Conservation (phyloP, 2,888 invertebrate genomes). For the Aporophyla lueneburgensis region DNA sequence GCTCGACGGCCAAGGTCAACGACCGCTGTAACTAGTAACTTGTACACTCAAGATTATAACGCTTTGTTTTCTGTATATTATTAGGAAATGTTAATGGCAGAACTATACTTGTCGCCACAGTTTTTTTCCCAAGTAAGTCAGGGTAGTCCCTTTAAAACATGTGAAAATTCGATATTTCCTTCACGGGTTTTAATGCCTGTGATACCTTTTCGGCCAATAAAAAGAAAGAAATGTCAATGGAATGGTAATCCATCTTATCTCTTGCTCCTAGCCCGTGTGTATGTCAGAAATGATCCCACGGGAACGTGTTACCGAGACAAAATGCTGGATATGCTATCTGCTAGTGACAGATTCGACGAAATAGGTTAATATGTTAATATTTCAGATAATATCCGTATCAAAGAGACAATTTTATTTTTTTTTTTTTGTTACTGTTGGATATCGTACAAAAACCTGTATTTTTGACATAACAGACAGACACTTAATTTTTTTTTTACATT, state of each 20-base stretch:
- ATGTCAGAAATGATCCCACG: no score
- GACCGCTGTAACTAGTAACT: slow-evolving; percentile 52
- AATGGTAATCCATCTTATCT: not conserved
- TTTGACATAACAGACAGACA: no score
- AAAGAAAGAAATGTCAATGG: no score
- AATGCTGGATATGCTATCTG: no score
- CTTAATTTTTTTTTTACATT: no score
- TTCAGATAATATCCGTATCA: no score
- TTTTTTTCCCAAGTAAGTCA: not conserved
- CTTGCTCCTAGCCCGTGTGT: not conserved
- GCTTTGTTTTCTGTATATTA: slow-evolving; percentile 23
- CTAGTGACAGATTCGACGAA: no score
- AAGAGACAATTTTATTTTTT: no score
- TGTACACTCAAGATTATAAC: slow-evolving; percentile 25
- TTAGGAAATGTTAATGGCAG: not conserved
- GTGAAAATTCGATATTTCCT: not conserved
- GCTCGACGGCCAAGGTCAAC: slow-evolving; percentile 68
- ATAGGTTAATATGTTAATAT: no score
- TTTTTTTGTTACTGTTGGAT: no score
- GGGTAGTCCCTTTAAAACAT: not conserved
- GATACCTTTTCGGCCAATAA: not conserved
- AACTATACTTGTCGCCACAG: not conserved
- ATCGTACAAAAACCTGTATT: no score
- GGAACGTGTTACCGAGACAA: no score
- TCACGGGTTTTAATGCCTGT: not conserved